These are phyloP conservation scores for Syngnathus acus DNA, from an alignment of 2,797 vertebrate species.

Conservation along the genomic window DNA sequence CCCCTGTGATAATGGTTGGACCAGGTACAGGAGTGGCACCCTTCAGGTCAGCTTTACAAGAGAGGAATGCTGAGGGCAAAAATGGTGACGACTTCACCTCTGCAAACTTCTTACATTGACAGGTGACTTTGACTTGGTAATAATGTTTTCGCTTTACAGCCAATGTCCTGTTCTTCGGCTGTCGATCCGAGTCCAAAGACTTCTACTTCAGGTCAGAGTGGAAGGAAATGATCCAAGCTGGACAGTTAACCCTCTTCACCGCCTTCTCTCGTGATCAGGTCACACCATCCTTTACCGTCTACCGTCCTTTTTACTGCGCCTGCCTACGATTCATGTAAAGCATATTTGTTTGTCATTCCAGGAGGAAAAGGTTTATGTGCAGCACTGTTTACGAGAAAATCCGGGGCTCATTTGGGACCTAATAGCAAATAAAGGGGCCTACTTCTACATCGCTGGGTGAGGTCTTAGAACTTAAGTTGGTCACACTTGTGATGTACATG, in stretches of 20 bases:
- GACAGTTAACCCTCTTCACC: conserved; percentile 74
- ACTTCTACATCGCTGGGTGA: conserved; percentile 90
- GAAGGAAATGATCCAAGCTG: conserved; percentile 67
- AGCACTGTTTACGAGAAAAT: conserved; percentile 78
- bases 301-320: not conserved
- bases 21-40: conserved; percentile 94
- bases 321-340: not conserved
- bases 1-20: conserved; percentile 85
- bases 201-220: conserved; percentile 85
- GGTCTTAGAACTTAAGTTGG: conserved; percentile 23
- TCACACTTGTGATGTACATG: too few species aligned
- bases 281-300: not conserved
- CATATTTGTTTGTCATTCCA: conserved; percentile 40
- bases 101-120: not conserved
- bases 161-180: conserved; percentile 87
- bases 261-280: conserved; percentile 97
- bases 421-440: conserved; percentile 57
- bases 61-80: conserved; percentile 71
- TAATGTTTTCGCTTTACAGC: conserved; percentile 46
- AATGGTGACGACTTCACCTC: conserved; percentile 50
- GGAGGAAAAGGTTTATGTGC: conserved; percentile 90
- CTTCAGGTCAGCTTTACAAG: conserved; percentile 84
- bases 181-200: conserved; percentile 78
- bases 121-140: not conserved
- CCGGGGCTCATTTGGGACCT: conserved; percentile 79